Conservation (phyloP, 1,140 invertebrate species). For the Protaetia brevitarsis region DNA sequence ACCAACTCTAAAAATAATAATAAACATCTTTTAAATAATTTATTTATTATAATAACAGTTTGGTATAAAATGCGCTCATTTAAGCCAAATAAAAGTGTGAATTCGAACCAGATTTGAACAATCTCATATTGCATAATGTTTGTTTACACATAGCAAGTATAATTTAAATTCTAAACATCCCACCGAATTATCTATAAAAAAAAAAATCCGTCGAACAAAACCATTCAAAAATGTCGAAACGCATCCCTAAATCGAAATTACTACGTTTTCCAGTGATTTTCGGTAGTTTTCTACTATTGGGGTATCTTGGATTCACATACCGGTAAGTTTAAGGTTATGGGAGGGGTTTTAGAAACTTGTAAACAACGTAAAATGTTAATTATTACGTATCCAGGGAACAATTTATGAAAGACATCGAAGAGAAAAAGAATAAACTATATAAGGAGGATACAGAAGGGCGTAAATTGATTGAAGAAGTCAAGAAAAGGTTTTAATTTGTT, state of each 20-base stretch:
- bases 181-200: no score
- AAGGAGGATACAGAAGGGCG: background rate
- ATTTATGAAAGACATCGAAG: conserved; percentile 29
- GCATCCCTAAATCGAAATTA: conserved; percentile 22
- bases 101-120: no score
- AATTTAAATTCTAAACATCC: no score
- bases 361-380: background rate
- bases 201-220: no score
- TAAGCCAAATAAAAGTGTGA: no score
- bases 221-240: background rate
- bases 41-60: no score
- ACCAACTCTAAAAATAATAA: no score
- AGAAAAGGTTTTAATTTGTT: conserved; percentile 8
- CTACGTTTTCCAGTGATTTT: conserved; percentile 28
- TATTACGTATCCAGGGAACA: conserved; percentile 22
- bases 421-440: conserved; percentile 24
- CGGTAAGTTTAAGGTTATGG: conserved; percentile 26
- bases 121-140: no score
- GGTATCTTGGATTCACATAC: conserved; percentile 24
- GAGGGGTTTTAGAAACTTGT: background rate
- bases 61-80: no score
- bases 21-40: no score
- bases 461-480: conserved; percentile 19
- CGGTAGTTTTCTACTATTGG: conserved; percentile 24
- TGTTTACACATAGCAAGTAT: no score